Evolutionary conservation across 2,113 vertebrate species (phyloP).

Genomic region (Tinamus guttatus): DNA sequence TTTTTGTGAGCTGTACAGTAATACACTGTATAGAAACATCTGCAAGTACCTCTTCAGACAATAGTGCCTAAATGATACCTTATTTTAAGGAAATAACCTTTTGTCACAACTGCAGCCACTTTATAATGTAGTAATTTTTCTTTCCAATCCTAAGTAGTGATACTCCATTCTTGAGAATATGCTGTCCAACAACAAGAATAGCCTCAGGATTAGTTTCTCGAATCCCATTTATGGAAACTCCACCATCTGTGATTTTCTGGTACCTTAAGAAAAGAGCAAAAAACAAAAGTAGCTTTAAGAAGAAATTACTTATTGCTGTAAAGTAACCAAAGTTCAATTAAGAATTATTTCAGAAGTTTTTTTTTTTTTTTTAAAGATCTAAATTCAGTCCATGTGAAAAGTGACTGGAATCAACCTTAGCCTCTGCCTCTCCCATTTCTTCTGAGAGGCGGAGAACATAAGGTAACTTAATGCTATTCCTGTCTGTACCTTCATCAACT

Average conservation of each 20-base stretch:
- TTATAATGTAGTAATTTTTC: conserved; percentile 93
- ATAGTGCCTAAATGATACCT: background rate
- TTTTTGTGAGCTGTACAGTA: background rate
- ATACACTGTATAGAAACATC: background rate
- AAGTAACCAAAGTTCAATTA: background rate
- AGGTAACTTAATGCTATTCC: background rate
- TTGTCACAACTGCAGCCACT: conserved; percentile 86
- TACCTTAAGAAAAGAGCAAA: conserved; percentile 80
- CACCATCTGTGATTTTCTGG: conserved; percentile 88
- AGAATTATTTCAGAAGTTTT: background rate
- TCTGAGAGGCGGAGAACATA: background rate
- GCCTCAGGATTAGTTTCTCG: conserved; percentile 85
- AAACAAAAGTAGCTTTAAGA: background rate
- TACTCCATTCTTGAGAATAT: conserved; percentile 94
- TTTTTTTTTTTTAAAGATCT: background rate
- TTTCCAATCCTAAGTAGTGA: conserved; percentile 91
- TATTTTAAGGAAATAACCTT: background rate
- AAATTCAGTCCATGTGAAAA: background rate
- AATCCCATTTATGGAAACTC: conserved; percentile 91
- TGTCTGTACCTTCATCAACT: background rate
- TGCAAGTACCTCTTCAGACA: background rate
- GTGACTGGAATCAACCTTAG: background rate
- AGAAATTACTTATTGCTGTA: background rate
- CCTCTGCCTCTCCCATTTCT: background rate
- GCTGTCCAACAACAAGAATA: conserved; percentile 87